These are phyloP conservation scores for Steinernema hermaphroditum DNA, from an alignment of 2,888 invertebrate genomes.

Conservation along the genomic window DNA sequence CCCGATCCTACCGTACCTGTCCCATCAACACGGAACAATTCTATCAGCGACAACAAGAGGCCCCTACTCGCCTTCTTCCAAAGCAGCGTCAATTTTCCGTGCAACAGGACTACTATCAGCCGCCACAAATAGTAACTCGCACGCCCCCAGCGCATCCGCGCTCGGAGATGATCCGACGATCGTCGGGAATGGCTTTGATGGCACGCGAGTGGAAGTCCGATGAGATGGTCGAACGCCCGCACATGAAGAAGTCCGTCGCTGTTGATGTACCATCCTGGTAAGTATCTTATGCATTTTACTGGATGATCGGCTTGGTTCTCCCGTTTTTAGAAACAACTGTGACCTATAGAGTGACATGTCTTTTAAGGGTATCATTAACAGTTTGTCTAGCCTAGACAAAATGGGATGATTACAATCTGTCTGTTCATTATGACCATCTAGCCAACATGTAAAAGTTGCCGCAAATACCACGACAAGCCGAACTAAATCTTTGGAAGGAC, in stretches of 20 bases:
- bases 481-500: too few species aligned
- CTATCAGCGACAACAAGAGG: not conserved
- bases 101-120: not conserved
- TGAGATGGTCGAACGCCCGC: constrained; percentile 45
- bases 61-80: not conserved
- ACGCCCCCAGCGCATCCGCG: constrained; percentile 19
- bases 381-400: too few species aligned
- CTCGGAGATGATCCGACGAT: constrained; percentile 37
- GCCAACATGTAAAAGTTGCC: too few species aligned
- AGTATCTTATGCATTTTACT: not conserved
- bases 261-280: constrained; percentile 44
- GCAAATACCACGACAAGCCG: too few species aligned
- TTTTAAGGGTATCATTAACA: too few species aligned
- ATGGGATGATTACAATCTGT: too few species aligned
- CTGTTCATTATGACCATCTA: too few species aligned
- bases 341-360: too few species aligned
- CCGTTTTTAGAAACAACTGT: too few species aligned
- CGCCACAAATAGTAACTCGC: not conserved
- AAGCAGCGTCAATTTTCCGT: not conserved
- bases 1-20: not conserved
- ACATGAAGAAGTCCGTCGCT: constrained; percentile 44
- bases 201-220: constrained; percentile 52
- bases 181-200: constrained; percentile 48
- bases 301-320: too few species aligned
- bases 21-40: not conserved